Percentiles rank a stretch among this genome's conserved stretches.
Evolutionary conservation across 30 jellyfish, hydroid and myxozoan genomes (phyloP).

Genomic region (Sanderia malayensis): DNA sequence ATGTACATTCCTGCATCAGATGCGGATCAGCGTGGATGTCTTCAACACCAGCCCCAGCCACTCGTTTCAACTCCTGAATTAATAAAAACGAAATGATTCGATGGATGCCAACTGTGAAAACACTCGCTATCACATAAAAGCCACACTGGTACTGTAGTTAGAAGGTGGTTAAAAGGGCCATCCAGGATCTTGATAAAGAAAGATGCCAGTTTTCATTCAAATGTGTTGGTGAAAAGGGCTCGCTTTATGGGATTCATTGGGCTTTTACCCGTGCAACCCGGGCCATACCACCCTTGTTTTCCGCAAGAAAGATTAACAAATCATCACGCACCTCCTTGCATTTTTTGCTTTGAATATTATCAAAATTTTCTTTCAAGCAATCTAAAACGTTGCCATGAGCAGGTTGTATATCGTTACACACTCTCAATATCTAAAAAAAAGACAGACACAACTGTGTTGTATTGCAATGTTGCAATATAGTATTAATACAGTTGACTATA

Average conservation of each 20-base stretch:
- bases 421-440: conserved; percentile 36
- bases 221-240: neutral
- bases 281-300: no score
- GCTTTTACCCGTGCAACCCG: no score
- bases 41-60: conserved; percentile 71
- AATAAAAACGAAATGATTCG: neutral
- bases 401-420: conserved; percentile 48
- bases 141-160: neutral
- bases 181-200: no score
- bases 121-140: neutral
- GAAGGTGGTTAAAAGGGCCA: neutral
- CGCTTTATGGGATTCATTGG: no score
- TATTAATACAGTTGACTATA: neutral
- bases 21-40: conserved; percentile 93
- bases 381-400: conserved; percentile 79
- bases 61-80: conserved; percentile 72
- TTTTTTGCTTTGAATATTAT: conserved; percentile 32
- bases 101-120: no score
- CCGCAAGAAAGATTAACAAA: no score
- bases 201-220: neutral
- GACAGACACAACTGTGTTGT: neutral
- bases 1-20: conserved; percentile 60
- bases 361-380: conserved; percentile 74
- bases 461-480: neutral
- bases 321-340: no score